A percentile compares a stretch with the other conserved stretches of the same genome.
Evolutionary conservation across 2,888 invertebrate species (phyloP).

Genomic region (Aspidiotus rigidus): DNA sequence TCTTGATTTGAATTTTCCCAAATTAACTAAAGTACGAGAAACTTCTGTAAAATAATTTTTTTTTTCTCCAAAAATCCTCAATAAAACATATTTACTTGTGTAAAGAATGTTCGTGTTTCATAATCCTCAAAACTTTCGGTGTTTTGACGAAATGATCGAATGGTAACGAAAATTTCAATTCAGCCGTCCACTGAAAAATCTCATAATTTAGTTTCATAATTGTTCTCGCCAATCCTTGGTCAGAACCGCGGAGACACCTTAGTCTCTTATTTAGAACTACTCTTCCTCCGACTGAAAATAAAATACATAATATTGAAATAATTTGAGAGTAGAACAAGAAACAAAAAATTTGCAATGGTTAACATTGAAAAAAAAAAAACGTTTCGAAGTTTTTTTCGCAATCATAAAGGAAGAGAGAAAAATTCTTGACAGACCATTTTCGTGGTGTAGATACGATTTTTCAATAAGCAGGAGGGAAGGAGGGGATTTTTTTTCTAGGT

Average conservation of each 20-base stretch:
- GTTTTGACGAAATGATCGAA: conserved; percentile 45
- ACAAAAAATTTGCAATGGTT: no score
- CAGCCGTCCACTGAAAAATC: conserved; percentile 41
- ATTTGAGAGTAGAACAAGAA: no score
- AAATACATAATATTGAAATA: conserved; percentile 3
- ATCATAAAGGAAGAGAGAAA: no score
- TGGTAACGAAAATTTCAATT: conserved; percentile 46
- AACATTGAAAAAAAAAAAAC: no score
- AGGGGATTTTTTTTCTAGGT: no score
- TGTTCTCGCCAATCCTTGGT: conserved; percentile 42
- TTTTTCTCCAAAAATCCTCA: neutral
- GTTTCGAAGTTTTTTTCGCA: no score
- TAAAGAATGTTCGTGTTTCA: conserved; percentile 46
- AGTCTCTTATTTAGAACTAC: conserved; percentile 47
- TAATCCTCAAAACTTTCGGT: conserved; percentile 45
- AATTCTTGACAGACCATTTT: no score
- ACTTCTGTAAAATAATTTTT: neutral
- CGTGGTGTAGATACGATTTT: no score
- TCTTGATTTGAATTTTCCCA: neutral
- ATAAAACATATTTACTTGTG: conserved; percentile 19
- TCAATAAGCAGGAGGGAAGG: no score
- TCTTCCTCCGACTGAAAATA: conserved; percentile 44
- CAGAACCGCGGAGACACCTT: conserved; percentile 42
- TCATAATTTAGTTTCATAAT: conserved; percentile 44
- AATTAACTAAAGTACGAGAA: neutral